Evolutionary conservation across 23 tunicate species (phyloP), one percentile per base, ranked within the genome.

Genomic region (Halocynthia aurantium): DNA sequence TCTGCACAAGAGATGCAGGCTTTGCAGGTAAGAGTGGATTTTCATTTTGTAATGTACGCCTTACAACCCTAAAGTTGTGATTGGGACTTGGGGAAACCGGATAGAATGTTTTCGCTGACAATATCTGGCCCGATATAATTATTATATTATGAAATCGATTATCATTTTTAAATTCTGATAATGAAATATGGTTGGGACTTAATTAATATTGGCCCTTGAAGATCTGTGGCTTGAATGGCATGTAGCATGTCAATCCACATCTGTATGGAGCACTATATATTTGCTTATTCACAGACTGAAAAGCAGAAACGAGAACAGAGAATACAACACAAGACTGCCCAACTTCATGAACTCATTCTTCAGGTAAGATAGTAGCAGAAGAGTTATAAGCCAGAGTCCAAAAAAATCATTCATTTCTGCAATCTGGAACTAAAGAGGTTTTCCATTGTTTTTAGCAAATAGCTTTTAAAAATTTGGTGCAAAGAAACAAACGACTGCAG

Each of bases 391-490:
- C 61, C n/a, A 19, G 60, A 10, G 13, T 57, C 51, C 12, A 56
- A 55, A 10, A 5, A 31, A 31, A 31, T 31, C 44, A 31, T 31
- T 31, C 44, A 2, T 31, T 31, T 4, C 1, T 31, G 44, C 44
- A 31, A 31, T 31, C 44, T 31, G 44, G 44, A 31, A 31, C 44
- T 31, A 31, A 31, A 31, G 44, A 31, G 44, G 13, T 15, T 0
- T 51, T 17, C 11, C 4, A 21, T 53, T 52, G 55, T 74, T 80
- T 78, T 20, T 80, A 94, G 95, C 99, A 94, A 84, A 88, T 94
- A 20, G 99, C 99, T 8, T 94, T 94, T 69, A 94, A 84, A 68
- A 94, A 82, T 70, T 86, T 94, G 22, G 88, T 94, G 15, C 87
- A 88, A 85, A 71, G 99, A 62, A 94, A 94, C 78, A 84, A 88